Conservation (phyloP, 37 sponge, comb jelly and placozoan genomes). For the Spongia lamella region DNA sequence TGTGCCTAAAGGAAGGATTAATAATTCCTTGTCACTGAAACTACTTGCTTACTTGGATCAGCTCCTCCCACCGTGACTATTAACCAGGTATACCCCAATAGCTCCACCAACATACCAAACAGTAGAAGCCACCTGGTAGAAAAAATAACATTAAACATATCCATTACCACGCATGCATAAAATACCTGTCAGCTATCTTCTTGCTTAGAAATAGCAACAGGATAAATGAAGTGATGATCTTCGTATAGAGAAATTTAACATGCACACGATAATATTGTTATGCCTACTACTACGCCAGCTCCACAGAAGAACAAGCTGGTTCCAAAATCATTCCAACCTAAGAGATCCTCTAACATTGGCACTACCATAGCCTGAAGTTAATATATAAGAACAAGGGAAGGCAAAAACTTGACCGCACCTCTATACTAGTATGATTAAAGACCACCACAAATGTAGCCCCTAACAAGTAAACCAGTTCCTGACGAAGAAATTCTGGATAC, state of each 20-base stretch:
- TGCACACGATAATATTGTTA: neutral
- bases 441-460: slow-evolving; percentile 62
- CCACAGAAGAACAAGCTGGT: slow-evolving; percentile 76
- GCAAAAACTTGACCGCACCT: slow-evolving; percentile 39
- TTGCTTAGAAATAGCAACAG: slow-evolving; percentile 32
- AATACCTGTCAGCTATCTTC: slow-evolving; percentile 58
- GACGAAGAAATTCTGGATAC: slow-evolving; percentile 42
- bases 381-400: slow-evolving; percentile 3
- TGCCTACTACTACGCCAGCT: slow-evolving; percentile 59
- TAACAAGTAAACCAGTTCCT: slow-evolving; percentile 73
- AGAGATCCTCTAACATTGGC: slow-evolving; percentile 56
- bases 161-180: neutral
- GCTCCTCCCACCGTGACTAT: slow-evolving; percentile 10
- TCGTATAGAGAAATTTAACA: neutral
- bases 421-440: slow-evolving; percentile 77
- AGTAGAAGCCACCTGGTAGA: slow-evolving; percentile 62
- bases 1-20: slow-evolving; percentile 19
- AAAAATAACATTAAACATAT: neutral
- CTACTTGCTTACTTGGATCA: neutral
- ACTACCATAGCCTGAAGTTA: slow-evolving; percentile 64
- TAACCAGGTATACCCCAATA: slow-evolving; percentile 47
- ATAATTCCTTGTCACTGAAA: neutral
- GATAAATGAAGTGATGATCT: slow-evolving; percentile 57
- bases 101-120: slow-evolving; percentile 43
- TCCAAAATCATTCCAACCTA: slow-evolving; percentile 62